Evolutionary conservation across 2,797 vertebrate genomes (phyloP).

Genomic region (Neostethus bicornis): DNA sequence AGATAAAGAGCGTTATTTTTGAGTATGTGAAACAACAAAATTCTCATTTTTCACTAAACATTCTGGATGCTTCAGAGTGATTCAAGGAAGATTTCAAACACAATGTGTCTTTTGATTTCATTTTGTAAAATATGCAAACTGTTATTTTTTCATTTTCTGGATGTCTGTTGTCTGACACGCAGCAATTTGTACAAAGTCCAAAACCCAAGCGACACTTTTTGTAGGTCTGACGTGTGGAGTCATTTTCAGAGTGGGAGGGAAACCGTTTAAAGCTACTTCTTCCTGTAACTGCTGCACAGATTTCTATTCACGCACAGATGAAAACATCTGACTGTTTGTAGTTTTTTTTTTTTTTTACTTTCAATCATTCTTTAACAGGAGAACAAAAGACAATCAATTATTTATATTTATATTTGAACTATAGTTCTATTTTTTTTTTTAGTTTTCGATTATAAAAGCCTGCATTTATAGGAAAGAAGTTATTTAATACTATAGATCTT

Average conservation of each 20-base stretch:
- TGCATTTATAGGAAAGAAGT: slow-evolving; percentile 61
- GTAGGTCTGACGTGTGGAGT: slow-evolving; percentile 65
- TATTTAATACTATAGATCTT: slow-evolving; percentile 62
- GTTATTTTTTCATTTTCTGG: slow-evolving; percentile 75
- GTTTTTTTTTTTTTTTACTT: slow-evolving; percentile 43
- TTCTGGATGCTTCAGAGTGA: slow-evolving; percentile 79
- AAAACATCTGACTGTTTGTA: slow-evolving; percentile 52
- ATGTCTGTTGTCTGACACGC: slow-evolving; percentile 75
- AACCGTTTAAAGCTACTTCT: slow-evolving; percentile 84
- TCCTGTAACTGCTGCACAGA: slow-evolving; percentile 68
- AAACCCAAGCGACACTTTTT: slow-evolving; percentile 52
- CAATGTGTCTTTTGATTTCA: slow-evolving; percentile 77
- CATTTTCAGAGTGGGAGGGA: slow-evolving; percentile 54
- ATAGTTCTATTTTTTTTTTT: slow-evolving; percentile 73
- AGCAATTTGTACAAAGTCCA: slow-evolving; percentile 77
- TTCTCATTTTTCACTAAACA: slow-evolving; percentile 75
- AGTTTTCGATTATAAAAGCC: slow-evolving; percentile 61
- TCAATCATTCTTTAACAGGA: slow-evolving; percentile 54
- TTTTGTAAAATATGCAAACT: slow-evolving; percentile 82
- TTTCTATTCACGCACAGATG: slow-evolving; percentile 54
- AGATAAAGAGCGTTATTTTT: slow-evolving; percentile 80
- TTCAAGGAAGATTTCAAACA: slow-evolving; percentile 76
- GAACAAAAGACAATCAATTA: slow-evolving; percentile 83
- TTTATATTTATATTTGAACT: slow-evolving; percentile 80
- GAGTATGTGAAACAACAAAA: slow-evolving; percentile 76